Evolutionary conservation across 2,113 vertebrate species (phyloP), one percentile per base, ranked within the genome.

Genomic region (Tichodroma muraria): DNA sequence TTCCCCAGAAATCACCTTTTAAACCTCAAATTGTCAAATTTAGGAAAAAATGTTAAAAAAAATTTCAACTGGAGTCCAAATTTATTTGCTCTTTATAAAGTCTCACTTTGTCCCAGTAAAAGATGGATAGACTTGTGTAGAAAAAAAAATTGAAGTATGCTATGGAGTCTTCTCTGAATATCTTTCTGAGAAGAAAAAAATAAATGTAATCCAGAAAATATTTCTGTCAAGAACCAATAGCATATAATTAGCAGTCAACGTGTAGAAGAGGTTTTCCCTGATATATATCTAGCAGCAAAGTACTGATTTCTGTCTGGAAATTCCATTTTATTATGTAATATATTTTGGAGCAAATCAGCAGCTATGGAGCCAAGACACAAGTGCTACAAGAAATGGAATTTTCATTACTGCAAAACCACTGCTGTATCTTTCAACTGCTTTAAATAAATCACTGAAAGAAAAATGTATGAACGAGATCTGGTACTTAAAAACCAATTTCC

Each of bases 291-390:
- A 94, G 28, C 45, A 95, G 8, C 71, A 76, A 89, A 97, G 84
- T 82, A 65, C 60, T 95, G 90, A 95, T 53, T 96, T 93, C 81
- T 96, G 52, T 97, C 94, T 97, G 97, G 95, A 97, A 97, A 97
- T 90, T 95, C 76, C 57, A 97, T 96, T 97, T 96, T 90, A 96
- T 97, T 97, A 88, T 80, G 92, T 90, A 97, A 94, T 97, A 83
- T 65, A 95, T 95, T 96, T 97, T 94, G 89, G 80, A 95, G 38
- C 42, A 87, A 87, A 49, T 72, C 53, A 90, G 57, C 76, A 93
- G 83, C 50, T 80, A 40, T 22, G 72, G 37, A 97, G 96, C 94
- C 82, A 95, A 95, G 49, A 92, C 84, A 80, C 57, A 97, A 95
- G 90, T 91, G 59, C 60, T 95, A 88, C 57, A 95, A 94, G 93